Evolutionary conservation across 2,797 vertebrate genomes (phyloP), one percentile per base, ranked within the genome.

Genomic region (Anolis apletophallus): DNA sequence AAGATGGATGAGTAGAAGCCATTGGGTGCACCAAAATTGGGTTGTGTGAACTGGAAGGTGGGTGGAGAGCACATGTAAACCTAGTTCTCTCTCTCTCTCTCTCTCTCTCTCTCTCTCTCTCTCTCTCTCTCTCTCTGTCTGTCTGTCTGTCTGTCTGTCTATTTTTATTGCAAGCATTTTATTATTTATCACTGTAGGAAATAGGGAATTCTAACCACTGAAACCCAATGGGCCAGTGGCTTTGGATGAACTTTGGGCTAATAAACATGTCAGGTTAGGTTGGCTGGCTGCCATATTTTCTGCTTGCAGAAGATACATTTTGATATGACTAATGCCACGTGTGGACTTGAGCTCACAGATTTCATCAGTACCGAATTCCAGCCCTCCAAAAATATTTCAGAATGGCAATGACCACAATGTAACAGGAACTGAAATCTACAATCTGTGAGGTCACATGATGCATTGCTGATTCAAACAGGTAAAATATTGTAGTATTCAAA

Each of bases 161-260:
- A 73, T n/a, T 52, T 68, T 34, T 79, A 36, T 5, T 85, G 34
- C 68, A 68, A 50, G 50, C 5, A 19, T 29, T 34, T 76, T 50
- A 76, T 76, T 50, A 76, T 81, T 80, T 67, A 74, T 23, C 40
- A 52, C 21, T 72, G 14, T 74, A 64, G 21, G 73, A 86, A 81
- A 36, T 14, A 13, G 71, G 40, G 3, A 6, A 55, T 52, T 74
- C 78, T 81, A 54, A 81, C n/a, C 34, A 54, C 59, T 76, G 14
- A 40, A 17, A 9, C 23, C 26, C 72, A 75, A 21, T 67, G 57
- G n/a, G n/a, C 73, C 57, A 73, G 40, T 83, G 36, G 26, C 9
- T 21, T 52, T 75, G n/a, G 23, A 81, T 32, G 73, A 81, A 79
- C 29, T 69, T 55, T n/a, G 52, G 6, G 9, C 23, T 71, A 79